Percentiles rank a stretch among this genome's conserved stretches.
Conservation (phyloP, 2,888 invertebrate species). For the Chironomus riparius region DNA sequence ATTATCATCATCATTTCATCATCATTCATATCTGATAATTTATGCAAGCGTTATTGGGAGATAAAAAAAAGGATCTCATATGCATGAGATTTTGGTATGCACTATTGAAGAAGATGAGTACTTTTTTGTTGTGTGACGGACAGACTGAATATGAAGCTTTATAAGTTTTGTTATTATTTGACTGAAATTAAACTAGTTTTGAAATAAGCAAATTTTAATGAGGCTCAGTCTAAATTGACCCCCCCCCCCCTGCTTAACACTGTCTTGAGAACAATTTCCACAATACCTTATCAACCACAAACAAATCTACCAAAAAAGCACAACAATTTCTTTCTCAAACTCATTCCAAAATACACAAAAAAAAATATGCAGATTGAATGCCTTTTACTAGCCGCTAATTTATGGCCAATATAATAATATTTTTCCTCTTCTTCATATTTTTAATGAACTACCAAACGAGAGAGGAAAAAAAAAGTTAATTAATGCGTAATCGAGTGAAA, state of each 20-base stretch:
- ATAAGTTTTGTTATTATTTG: too few relatives aligned
- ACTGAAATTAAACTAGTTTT: too few relatives aligned
- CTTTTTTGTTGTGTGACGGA: too few relatives aligned
- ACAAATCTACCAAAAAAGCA: neutral
- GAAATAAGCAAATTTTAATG: too few relatives aligned
- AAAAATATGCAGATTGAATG: neutral
- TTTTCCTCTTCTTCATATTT: neutral
- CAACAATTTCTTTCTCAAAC: neutral
- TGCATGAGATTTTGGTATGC: too few relatives aligned
- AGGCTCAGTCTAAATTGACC: too few relatives aligned
- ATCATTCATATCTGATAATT: neutral
- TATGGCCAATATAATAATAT: neutral
- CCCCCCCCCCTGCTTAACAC: too few relatives aligned
- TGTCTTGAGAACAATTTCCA: too few relatives aligned
- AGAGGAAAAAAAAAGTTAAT: neutral
- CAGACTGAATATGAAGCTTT: too few relatives aligned
- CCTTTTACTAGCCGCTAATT: neutral
- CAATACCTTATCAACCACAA: too few relatives aligned
- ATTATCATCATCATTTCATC: neutral
- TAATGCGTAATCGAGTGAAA: neutral
- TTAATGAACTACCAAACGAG: neutral
- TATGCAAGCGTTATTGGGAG: neutral
- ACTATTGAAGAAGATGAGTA: too few relatives aligned
- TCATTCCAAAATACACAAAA: neutral
- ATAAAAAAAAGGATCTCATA: neutral